Evolutionary conservation across 2,888 invertebrate genomes (phyloP), one percentile per base, ranked within the genome.

Genomic region (Caenorhabditis sp.): DNA sequence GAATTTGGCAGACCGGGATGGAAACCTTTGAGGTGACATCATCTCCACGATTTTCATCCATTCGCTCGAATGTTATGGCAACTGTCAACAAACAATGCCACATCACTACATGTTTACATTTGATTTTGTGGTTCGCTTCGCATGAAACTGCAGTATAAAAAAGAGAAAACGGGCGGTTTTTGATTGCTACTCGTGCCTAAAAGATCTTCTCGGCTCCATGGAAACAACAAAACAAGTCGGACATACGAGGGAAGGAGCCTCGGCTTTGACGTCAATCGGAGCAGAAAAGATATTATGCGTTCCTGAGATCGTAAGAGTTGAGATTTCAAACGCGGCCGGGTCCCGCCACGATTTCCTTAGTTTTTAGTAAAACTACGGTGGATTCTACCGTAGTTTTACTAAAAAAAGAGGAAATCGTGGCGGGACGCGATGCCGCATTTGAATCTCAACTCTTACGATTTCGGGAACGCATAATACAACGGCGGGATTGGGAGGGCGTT

Each of bases 231-330:
- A 56, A 72, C 44, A 56, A 64, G 37, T 24, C 50, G n/a, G n/a
- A n/a, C n/a, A n/a, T n/a, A n/a, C n/a, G n/a, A n/a, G n/a, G n/a
- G n/a, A n/a, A n/a, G n/a, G 18, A 40, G 44, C 15, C 44, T 15
- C 47, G 32, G 53, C 56, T 53, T 67, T 76, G 76, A 76, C 76
- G 76, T 76, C 76, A 70, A 71, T 70, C 58, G 65, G 50, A 68
- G 32, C 20, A 53, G 32, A 26, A 51, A 5, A 22, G 24, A 40
- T 40, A 40, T 13, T 13, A 40, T 24, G 55, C n/a, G n/a, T n/a
- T n/a, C n/a, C n/a, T n/a, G n/a, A n/a, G n/a, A n/a, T n/a, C n/a
- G n/a, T n/a, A n/a, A n/a, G n/a, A n/a, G n/a, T n/a, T n/a, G n/a
- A n/a, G n/a, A n/a, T n/a, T n/a, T n/a, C n/a, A n/a, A n/a, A n/a